phyloP scores from a whole-genome alignment of 2,113 vertebrate genomes.

The Chunga burmeisteri region DNA sequence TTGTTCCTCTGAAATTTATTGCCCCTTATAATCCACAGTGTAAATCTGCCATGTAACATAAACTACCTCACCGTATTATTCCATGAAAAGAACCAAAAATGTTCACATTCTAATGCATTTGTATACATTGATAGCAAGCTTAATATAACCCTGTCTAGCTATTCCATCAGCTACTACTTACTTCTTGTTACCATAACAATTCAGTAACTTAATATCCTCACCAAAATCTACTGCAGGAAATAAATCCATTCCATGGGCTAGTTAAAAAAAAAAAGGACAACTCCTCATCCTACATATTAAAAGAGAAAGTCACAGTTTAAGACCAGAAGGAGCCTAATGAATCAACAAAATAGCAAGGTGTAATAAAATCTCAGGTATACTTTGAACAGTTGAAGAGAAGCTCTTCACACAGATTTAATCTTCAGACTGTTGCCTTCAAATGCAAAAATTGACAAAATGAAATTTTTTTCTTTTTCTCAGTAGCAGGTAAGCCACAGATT shows the following conservation, averaged over 20 bases:
- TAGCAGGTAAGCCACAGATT: not conserved
- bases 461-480: not conserved
- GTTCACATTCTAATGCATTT: not conserved
- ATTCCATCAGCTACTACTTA: not conserved
- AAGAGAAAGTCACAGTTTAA: not conserved
- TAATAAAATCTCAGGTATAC: not conserved
- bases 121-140: not conserved
- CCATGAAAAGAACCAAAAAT: not conserved
- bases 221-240: not conserved
- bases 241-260: not conserved
- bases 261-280: not conserved
- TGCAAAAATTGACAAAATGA: not conserved
- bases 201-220: not conserved
- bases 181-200: slow-evolving; percentile 50
- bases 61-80: not conserved
- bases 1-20: not conserved
- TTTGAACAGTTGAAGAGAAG: not conserved
- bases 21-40: not conserved
- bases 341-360: not conserved
- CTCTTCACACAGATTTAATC: not conserved
- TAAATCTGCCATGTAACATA: not conserved
- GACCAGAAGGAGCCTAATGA: not conserved
- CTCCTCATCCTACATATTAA: not conserved
- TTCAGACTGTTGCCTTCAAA: not conserved
- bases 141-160: not conserved